Evolutionary conservation across 2,888 invertebrate genomes (phyloP), one percentile per base, ranked within the genome.

Genomic region (Xestia rhomboidea): DNA sequence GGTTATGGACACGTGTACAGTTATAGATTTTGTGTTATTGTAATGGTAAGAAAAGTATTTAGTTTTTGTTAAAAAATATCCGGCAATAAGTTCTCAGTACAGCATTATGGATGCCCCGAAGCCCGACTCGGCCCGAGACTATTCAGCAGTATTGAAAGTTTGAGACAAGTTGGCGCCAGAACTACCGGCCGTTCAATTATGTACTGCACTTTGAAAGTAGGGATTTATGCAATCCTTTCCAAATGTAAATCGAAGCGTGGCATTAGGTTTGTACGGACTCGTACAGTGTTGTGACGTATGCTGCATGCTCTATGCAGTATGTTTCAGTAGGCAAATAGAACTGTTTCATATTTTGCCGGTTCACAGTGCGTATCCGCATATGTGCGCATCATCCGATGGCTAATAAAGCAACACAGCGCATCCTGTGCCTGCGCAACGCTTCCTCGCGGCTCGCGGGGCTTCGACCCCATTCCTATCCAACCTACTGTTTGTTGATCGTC

Each of bases 371-470:
- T 30, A 71, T 87, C 73, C 72, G 74, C 76, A 75, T 79, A 57
- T 77, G 46, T 74, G 74, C 81, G 73, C 73, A 68, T 73, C 66
- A 82, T 76, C 79, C 73, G 79, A 76, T 82, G 85, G 79, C 71
- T 87, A 87, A 89, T 89, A 84, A 88, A 90, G 81, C 87, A 87
- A 84, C 84, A 77, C 82, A 73, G 81, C 64, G 64, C 71, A 88
- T 87, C 82, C 87, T 84, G 77, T 66, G 74, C 60, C 84, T 83
- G 88, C 87, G 88, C 79, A 86, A 76, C 72, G 81, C 79, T 88
- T 88, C 88, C 90, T 86, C 80, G 49, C 73, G 44, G 78, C 89
- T 83, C 74, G 49, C 72, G 49, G 79, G 81, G 80, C 84, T 86
- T 76, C 88, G 87, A 88, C 87, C 88, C 86, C 78, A 77, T 84